Evolutionary conservation across 2,797 vertebrate species (phyloP), one percentile per base, ranked within the genome.

Genomic region (Neoniphon sammara): DNA sequence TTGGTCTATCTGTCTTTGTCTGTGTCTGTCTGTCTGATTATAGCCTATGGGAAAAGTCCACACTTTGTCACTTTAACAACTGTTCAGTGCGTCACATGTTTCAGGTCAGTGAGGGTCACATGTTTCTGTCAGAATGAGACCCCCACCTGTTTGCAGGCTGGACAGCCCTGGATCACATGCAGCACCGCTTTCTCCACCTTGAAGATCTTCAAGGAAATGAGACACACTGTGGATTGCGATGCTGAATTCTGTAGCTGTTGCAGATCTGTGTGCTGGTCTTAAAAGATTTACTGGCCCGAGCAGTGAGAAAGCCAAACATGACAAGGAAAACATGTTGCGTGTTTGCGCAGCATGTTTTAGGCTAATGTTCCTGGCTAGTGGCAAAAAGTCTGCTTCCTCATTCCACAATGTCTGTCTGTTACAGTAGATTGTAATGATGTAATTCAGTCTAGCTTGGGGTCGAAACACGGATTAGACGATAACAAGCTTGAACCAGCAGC

Each of bases 401-500:
- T 56, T 58, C 78, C 66, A 59, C 75, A 75, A 83, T 61, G 10
- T 39, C 36, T 39, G 11, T 39, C 31, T 34, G 31, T 34, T 34
- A 34, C n/a, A n/a, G n/a, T n/a, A n/a, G 4, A 64, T n/a, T 85
- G 85, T 77, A 83, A 82, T 70, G 57, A 59, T 30, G 77, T 73
- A 81, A 79, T 77, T 84, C 76, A 72, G 62, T 80, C 57, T 69
- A 61, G 75, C 58, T 44, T 54, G 15, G 53, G 65, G 78, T 82
- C 39, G 83, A 83, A 85, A 83, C 57, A 15, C 65, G 83, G 85
- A 87, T 90, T 82, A 89, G 73, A 63, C 77, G 82, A 83, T 88
- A 87, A 91, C 82, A 80, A 80, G 82, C 82, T 73, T 85, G 82
- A 73, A 86, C 78, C 81, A 81, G 80, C 64, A 80, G 83, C 78